These are phyloP conservation scores for Thripadectes ignobilis DNA, from an alignment of 2,797 vertebrate genomes.

Conservation along the genomic window DNA sequence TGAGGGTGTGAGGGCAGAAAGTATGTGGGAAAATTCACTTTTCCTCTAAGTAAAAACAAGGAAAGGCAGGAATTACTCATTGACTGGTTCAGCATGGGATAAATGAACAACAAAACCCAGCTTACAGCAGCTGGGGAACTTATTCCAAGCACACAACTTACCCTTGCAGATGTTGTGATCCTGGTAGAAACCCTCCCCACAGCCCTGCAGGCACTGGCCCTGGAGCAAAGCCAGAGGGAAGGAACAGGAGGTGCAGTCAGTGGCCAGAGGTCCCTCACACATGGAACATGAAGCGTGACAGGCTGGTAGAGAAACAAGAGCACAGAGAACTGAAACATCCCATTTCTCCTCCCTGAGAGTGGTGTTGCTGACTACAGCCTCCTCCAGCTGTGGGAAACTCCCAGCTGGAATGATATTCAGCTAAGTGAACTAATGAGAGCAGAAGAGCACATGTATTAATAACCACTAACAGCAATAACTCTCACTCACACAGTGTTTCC, in stretches of 20 bases:
- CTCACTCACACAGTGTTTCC: neutral
- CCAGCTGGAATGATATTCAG: neutral
- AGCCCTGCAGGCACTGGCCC: constrained; percentile 85
- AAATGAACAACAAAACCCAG: neutral
- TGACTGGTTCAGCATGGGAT: accelerated
- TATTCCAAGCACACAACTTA: constrained; percentile 36
- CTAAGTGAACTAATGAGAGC: neutral
- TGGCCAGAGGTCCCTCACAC: constrained; percentile 83
- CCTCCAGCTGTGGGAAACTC: neutral
- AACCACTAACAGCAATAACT: neutral
- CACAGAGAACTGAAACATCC: neutral
- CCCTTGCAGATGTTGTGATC: constrained; percentile 84
- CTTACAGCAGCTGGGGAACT: neutral
- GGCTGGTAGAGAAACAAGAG: constrained; percentile 72
- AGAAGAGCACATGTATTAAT: neutral
- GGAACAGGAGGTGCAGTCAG: constrained; percentile 83
- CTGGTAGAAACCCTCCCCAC: constrained; percentile 86
- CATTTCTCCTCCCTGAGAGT: neutral
- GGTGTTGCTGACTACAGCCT: neutral
- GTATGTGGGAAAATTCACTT: neutral
- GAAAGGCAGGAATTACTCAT: neutral
- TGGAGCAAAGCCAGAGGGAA: constrained; percentile 71
- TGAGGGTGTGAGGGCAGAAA: neutral
- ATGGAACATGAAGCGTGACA: constrained; percentile 85
- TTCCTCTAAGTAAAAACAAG: neutral